Evolutionary conservation across 2,888 invertebrate genomes (phyloP).

Genomic region (Anagyrus pseudococci): DNA sequence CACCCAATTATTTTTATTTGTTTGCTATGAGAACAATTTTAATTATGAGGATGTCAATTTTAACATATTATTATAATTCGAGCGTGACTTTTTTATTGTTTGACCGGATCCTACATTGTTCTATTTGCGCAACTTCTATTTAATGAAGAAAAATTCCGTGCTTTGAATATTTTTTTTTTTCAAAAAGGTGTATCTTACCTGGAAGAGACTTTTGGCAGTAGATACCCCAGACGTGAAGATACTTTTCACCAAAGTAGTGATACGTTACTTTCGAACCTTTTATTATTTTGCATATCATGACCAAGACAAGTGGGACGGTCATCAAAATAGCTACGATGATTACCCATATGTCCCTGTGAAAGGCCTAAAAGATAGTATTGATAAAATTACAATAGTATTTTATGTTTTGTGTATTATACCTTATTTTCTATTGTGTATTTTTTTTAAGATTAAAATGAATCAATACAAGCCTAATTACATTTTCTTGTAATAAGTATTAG

Average conservation of each 20-base stretch:
- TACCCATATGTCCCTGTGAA: conserved; percentile 26
- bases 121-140: no score
- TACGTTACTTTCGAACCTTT: background rate
- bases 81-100: no score
- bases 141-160: background rate
- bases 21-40: no score
- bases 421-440: background rate
- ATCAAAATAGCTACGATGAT: conserved; percentile 14
- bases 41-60: no score
- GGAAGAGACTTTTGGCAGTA: conserved; percentile 33
- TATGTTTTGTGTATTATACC: no score
- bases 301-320: conserved; percentile 20
- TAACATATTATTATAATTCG: no score
- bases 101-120: no score
- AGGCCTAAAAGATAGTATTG: conserved; percentile 32
- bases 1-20: no score
- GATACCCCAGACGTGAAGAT: conserved; percentile 30
- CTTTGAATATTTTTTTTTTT: no score
- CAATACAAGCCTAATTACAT: no score
- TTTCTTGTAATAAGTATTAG: background rate
- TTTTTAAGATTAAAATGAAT: background rate
- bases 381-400: no score
- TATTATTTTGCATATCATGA: conserved; percentile 21
- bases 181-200: no score
- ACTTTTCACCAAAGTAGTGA: conserved; percentile 19